phyloP scores from a whole-genome alignment of 2,888 invertebrate species.

The Tuberolachnus salignus region DNA sequence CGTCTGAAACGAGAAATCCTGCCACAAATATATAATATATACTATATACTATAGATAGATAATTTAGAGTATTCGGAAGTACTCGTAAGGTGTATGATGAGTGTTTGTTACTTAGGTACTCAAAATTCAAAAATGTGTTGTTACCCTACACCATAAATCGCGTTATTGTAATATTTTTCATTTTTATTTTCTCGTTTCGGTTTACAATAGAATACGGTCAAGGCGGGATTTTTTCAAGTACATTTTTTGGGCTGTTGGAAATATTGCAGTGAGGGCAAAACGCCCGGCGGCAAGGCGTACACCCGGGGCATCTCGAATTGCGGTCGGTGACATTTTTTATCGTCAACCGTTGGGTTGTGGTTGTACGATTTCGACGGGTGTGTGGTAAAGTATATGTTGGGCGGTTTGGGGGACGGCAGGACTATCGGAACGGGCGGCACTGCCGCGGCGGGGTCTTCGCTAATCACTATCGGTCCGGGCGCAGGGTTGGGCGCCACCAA shows the following conservation, averaged over 20 bases:
- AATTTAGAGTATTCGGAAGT: no score
- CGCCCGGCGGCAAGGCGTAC: slow-evolving; percentile 30
- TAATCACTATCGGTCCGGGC: slow-evolving; percentile 39
- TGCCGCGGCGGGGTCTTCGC: not conserved
- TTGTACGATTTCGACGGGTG: slow-evolving; percentile 6
- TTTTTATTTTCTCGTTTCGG: not conserved
- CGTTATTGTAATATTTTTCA: no score
- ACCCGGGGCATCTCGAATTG: slow-evolving; percentile 16
- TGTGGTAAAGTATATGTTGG: slow-evolving; percentile 40
- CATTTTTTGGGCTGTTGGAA: not conserved
- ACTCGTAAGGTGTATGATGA: no score
- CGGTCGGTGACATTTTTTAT: not conserved
- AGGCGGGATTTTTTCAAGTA: not conserved
- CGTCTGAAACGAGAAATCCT: no score
- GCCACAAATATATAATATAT: no score
- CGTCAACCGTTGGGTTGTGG: not conserved
- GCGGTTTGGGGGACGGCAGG: not conserved
- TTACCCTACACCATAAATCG: no score
- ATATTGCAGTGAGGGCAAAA: slow-evolving; percentile 1
- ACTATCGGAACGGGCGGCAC: not conserved
- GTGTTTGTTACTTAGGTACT: no score
- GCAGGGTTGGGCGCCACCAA: not conserved
- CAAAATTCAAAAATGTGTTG: no score
- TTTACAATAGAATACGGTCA: not conserved
- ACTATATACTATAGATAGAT: no score